These are phyloP conservation scores for Gasterosteus aculeatus DNA, from an alignment of 2,113 vertebrate species.

Conservation along the genomic window DNA sequence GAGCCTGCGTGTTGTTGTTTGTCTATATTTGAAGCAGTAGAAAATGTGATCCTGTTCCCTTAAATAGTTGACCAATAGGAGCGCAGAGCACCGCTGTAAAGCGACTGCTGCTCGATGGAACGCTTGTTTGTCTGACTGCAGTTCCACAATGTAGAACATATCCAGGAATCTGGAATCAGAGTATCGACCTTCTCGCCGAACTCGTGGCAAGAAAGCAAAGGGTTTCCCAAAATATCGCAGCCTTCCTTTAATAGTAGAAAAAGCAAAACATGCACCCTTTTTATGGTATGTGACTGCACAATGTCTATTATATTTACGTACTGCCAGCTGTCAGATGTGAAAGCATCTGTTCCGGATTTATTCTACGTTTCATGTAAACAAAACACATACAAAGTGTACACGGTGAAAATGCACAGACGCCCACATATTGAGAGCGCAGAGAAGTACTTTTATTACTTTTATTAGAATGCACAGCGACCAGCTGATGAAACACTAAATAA, in stretches of 20 bases:
- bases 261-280: not conserved
- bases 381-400: not conserved
- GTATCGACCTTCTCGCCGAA: not conserved
- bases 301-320: not conserved
- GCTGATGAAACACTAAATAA: slow-evolving; percentile 62
- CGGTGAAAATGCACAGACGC: not conserved
- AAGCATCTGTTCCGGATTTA: slow-evolving; percentile 1
- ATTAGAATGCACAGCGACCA: not conserved
- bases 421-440: not conserved
- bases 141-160: not conserved
- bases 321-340: slow-evolving; percentile 5
- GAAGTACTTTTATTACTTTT: not conserved
- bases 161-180: too few relatives aligned
- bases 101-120: too few relatives aligned
- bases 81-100: too few relatives aligned
- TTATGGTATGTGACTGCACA: not conserved
- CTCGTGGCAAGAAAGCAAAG: not conserved
- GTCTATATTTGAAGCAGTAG: too few relatives aligned
- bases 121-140: not conserved
- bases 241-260: not conserved
- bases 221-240: not conserved
- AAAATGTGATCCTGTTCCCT: too few relatives aligned
- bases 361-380: slow-evolving; percentile 21
- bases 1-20: not conserved
- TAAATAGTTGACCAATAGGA: too few relatives aligned